These are phyloP conservation scores for Pomatostomus ruficeps DNA, from an alignment of 2,113 vertebrate species.

Conservation along the genomic window DNA sequence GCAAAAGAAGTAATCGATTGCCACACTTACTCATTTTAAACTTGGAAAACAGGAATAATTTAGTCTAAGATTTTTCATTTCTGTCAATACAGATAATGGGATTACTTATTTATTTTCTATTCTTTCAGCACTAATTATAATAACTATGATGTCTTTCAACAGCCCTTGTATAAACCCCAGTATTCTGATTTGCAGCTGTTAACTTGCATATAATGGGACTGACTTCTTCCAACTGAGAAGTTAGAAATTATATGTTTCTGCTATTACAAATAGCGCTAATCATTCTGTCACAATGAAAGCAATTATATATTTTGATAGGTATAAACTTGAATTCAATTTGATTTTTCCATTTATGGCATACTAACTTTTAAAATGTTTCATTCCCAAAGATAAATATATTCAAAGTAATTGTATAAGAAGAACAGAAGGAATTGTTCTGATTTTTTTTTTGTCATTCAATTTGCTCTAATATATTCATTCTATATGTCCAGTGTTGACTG, in stretches of 20 bases:
- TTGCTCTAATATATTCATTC: not conserved
- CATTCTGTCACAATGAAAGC: not conserved
- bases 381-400: not conserved
- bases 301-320: not conserved
- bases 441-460: not conserved
- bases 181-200: not conserved
- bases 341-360: not conserved
- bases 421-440: not conserved
- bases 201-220: not conserved
- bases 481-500: not conserved
- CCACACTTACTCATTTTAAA: conserved; percentile 15
- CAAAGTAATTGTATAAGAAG: not conserved
- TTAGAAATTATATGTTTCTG: not conserved
- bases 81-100: conserved; percentile 4
- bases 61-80: conserved; percentile 48
- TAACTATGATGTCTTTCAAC: not conserved
- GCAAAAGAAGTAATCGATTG: conserved; percentile 28
- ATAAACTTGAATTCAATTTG: not conserved
- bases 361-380: not conserved
- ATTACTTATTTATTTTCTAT: conserved; percentile 34
- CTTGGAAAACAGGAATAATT: conserved; percentile 42
- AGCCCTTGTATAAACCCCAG: not conserved
- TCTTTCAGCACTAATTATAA: conserved; percentile 17
- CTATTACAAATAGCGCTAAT: not conserved
- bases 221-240: not conserved